Evolutionary conservation across 2,113 vertebrate genomes (phyloP).

Genomic region (Nerophis lumbriciformis): DNA sequence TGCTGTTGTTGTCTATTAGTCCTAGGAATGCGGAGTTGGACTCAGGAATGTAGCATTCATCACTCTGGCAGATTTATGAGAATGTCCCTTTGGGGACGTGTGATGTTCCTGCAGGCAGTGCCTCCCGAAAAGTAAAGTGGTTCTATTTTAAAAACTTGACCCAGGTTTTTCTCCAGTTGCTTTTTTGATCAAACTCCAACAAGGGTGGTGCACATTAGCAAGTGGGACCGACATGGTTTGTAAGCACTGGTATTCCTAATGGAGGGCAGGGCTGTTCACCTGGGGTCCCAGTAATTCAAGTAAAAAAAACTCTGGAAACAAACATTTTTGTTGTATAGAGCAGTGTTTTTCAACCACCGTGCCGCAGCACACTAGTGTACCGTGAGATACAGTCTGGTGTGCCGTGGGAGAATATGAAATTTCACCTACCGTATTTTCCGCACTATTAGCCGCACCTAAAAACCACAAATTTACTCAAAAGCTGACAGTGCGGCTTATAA

Average conservation of each 20-base stretch:
- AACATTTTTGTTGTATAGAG: too few species aligned
- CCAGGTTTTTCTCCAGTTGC: conserved; percentile 30
- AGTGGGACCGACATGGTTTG: conserved; percentile 28
- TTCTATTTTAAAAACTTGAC: conserved; percentile 9
- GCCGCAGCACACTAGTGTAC: too few species aligned
- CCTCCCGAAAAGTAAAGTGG: background rate
- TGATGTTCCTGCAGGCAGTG: conserved; percentile 14
- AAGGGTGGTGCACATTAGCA: conserved; percentile 45
- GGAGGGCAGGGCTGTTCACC: background rate
- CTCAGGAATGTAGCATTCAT: conserved; percentile 63
- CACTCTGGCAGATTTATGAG: conserved; percentile 66
- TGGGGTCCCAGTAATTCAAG: too few species aligned
- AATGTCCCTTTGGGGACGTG: conserved; percentile 45
- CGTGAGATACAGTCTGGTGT: too few species aligned
- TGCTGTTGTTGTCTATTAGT: conserved; percentile 65
- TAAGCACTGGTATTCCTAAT: conserved; percentile 24
- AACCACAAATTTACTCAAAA: too few species aligned
- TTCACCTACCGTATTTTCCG: too few species aligned
- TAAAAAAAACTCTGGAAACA: too few species aligned
- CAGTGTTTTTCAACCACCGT: too few species aligned
- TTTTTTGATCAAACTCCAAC: conserved; percentile 30
- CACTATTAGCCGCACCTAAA: too few species aligned
- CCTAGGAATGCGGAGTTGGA: conserved; percentile 61
- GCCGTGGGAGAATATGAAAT: too few species aligned
- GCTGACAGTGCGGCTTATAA: too few species aligned